A percentile compares a stretch with the other conserved stretches of the same genome.
Conservation (phyloP, 2,888 invertebrate species). For the Venustoraphidia nigricollis region DNA sequence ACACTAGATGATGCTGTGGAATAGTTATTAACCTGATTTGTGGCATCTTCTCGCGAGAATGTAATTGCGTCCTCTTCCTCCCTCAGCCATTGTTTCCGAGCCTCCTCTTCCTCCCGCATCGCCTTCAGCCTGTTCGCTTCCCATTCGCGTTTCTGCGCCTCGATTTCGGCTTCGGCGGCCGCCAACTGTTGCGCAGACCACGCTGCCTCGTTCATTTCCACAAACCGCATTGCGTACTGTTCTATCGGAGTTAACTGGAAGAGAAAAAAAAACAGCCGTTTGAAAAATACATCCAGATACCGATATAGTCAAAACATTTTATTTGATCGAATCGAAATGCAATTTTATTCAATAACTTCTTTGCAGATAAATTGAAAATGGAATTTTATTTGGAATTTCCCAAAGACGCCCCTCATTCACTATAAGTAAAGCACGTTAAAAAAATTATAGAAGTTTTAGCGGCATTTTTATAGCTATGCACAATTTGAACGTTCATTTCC, state of each 20-base stretch:
- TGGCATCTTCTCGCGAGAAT: conserved; percentile 61
- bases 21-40: conserved; percentile 66
- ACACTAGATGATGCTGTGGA: conserved; percentile 13
- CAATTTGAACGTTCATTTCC: too few relatives aligned
- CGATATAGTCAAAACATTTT: too few relatives aligned
- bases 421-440: too few relatives aligned
- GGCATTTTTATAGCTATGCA: too few relatives aligned
- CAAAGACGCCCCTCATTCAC: too few relatives aligned
- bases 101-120: conserved; percentile 47
- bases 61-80: conserved; percentile 50
- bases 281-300: not conserved
- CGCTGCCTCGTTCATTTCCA: conserved; percentile 71
- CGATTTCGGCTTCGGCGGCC: conserved; percentile 77
- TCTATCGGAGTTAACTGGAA: conserved; percentile 83
- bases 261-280: conserved; percentile 4
- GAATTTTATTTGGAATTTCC: too few relatives aligned
- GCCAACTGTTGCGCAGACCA: conserved; percentile 74
- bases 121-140: conserved; percentile 68
- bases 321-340: not conserved
- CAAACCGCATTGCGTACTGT: conserved; percentile 84
- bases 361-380: not conserved
- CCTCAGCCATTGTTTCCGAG: conserved; percentile 39
- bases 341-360: not conserved
- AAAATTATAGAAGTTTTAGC: too few relatives aligned
- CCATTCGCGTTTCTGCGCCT: conserved; percentile 75